Base-by-base conservation (phyloP, 2,888 invertebrate species). In the Acronicta aceris region DNA sequence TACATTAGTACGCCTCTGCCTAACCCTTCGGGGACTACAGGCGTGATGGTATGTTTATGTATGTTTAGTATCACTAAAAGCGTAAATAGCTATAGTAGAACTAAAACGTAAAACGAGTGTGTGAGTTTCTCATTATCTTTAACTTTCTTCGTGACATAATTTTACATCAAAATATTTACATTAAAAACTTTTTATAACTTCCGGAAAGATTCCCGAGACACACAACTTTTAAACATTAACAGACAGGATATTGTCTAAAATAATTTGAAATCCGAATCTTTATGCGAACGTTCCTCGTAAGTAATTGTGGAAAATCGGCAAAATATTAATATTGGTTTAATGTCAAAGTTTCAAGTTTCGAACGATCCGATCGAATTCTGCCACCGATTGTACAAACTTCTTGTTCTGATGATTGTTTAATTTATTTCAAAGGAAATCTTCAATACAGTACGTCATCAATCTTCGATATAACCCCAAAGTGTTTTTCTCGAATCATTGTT, bases 401-500 rank as follows among this genome's bases (percentile, higher is more conserved):
- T 7, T 42, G 42, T 43, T 61, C 38, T 41, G 15, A 46, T 54
- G 42, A 38, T 17, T 50, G 30, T 54, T 47, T 51, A 17, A 62
- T 50, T 48, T 49, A 42, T 50, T 51, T 42, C 16, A 17, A 9
- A 41, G 50, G n/a, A 38, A 46, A 46, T 2, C 15, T 42, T 16
- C n/a, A 27, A 40, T 30, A 33, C 16, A 42, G 15, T 9, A 12
- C 38, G n/a, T 27, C 15, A 58, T 58, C 43, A 58, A 58, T 62
- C 58, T 50, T 72, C n/a, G 7, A 42, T 1, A 15, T 16, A 43
- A 12, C 33, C 16, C 36, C 25, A 45, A 43, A 69, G 30, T 48
- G 33, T 49, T 70, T 66, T 33, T 47, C 36, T 33, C 27, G 15
- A 66, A 57, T 30, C 53, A 60, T 64, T 64, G 33, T 57, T 56